Evolutionary conservation across 2,888 invertebrate genomes (phyloP).

Genomic region (Sminthurides aquaticus): DNA sequence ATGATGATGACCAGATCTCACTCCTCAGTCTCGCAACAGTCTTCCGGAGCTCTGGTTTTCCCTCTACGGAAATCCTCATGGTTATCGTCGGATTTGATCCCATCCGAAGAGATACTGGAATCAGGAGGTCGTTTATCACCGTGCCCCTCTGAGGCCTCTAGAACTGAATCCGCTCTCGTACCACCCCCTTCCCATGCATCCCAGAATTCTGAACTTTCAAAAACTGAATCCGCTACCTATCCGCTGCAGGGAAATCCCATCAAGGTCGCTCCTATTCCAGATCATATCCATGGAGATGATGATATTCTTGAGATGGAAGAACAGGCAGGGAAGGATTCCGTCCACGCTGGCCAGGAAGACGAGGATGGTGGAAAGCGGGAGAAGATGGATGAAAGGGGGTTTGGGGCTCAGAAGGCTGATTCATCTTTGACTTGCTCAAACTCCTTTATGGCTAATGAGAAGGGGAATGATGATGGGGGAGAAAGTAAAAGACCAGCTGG

Average conservation of each 20-base stretch:
- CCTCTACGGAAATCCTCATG: slow-evolving; percentile 27
- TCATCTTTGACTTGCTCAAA: neutral
- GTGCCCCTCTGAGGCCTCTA: slow-evolving; percentile 34
- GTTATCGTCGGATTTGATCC: slow-evolving; percentile 31
- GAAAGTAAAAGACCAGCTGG: neutral
- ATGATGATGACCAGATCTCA: slow-evolving; percentile 23
- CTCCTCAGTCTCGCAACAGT: slow-evolving; percentile 27
- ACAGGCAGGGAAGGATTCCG: neutral
- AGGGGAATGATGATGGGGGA: neutral
- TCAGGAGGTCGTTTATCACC: slow-evolving; percentile 35
- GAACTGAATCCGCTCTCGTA: slow-evolving; percentile 39
- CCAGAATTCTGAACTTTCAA: slow-evolving; percentile 38
- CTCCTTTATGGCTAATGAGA: neutral
- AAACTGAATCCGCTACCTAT: slow-evolving; percentile 35
- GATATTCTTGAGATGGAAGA: neutral
- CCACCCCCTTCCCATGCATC: slow-evolving; percentile 39
- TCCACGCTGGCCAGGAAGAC: neutral
- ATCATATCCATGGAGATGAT: slow-evolving; percentile 8
- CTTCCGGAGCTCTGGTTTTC: slow-evolving; percentile 34
- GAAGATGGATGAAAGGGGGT: neutral
- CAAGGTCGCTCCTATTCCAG: neutral
- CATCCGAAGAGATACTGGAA: slow-evolving; percentile 25
- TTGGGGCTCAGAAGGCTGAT: neutral
- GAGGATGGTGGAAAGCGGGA: neutral
- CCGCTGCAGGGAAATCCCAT: no score